Evolutionary conservation across 2,888 invertebrate species (phyloP), one percentile per base, ranked within the genome.

Genomic region (Meghimatium bilineatum): DNA sequence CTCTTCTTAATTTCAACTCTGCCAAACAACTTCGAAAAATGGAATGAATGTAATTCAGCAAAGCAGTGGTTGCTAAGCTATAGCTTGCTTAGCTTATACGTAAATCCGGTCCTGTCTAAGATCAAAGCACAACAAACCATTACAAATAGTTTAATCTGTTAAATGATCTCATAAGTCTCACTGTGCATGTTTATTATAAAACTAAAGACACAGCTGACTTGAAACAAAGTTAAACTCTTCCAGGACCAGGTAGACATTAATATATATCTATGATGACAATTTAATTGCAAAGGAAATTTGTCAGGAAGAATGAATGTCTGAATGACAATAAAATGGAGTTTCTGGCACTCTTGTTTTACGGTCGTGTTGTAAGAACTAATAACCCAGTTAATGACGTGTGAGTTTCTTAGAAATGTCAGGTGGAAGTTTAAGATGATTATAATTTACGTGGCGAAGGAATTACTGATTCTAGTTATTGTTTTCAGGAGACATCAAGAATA

Each of bases 281-380:
- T 71, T 80, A 69, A 80, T 71, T 71, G 8, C 56, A 32, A 71
- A 49, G 26, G 44, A 67, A 79, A 79, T 67, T 56, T n/a, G 77
- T 17, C 60, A 38, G 36, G 60, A 29, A 74, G 8, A 52, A 52
- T 44, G 74, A 29, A 44, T 20, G 12, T n/a, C 74, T n/a, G 32
- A 14, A 49, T 44, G 32, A 49, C 29, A 49, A 44, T 44, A 74
- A 74, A 74, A 49, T 17, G 26, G 52, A 14, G 5, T 52, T 14
- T 74, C 74, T 74, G 74, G n/a, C 74, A 74, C 29, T 72, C 72
- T 29, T 52, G 49, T 49, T 74, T 74, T 74, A 74, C 26, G 49
- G 8, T 23, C 49, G 52, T 32, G 49, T 49, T 74, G 29, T 52
- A 17, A 52, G 29, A 1, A 29, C 44, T 52, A 74, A 74, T 29